Base-by-base conservation (phyloP, 2,113 vertebrate genomes). In the Corythornis cristatus region DNA sequence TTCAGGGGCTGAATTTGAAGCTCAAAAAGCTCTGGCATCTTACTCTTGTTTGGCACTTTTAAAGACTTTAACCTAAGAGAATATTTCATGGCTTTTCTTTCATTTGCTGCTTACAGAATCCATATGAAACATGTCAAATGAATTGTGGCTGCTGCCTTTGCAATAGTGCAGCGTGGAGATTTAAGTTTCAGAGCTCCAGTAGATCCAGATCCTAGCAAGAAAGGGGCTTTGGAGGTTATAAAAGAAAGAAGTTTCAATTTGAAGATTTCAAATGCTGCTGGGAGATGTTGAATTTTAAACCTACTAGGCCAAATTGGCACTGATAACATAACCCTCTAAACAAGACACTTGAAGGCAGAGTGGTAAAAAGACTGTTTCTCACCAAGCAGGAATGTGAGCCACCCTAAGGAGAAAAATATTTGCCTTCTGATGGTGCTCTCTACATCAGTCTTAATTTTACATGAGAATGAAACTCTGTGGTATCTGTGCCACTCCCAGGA, bases 401-500 rank as follows among this genome's bases (percentile, higher is more conserved):
- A 31, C 85, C 88, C 86, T 42, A 60, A 74, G 68, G 70, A 90
- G 54, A 82, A 66, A 3, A 75, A 28, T 66, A 79, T 65, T 72
- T 93, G 65, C 78, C 76, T 91, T 83, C 76, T 67, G 68, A 61
- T 82, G 65, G 65, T 68, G 73, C 86, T 89, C 29, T 3, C 65
- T 93, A 26, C 64, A 85, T 84, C 71, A 33, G 80, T 9, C 66
- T 71, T 56, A 18, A 57, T 74, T 83, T 85, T 58, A 88, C 68
- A 85, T 11, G 65, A 42, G 78, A 64, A 61, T 67, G 91, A 83
- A 87, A 64, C 87, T 62, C 37, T 58, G 91, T 87, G 79, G 48
- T 82, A 70, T 23, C 83, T 70, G 60, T 66, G 83, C 86, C 73
- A 73, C 89, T 92, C 91, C 91, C 80, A 87, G 72, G 83, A 91